Base-by-base conservation (phyloP, 2,113 vertebrate genomes). In the Rhizomys pruinosus region DNA sequence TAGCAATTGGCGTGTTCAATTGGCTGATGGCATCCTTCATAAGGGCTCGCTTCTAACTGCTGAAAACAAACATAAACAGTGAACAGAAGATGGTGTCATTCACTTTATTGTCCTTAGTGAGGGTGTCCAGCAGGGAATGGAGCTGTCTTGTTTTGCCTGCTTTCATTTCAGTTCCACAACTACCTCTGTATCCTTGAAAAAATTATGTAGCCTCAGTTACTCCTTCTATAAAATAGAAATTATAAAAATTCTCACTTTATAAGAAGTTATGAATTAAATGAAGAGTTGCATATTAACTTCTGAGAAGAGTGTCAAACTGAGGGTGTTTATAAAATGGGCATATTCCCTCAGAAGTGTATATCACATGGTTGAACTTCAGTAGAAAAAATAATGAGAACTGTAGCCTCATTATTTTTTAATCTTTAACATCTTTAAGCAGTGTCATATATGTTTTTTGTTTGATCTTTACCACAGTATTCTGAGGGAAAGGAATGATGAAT, bases 381-480 rank as follows among this genome's bases (percentile, higher is more conserved):
- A 52, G 37, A 74, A 69, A 89, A 69, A 82, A 5, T 2, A 2
- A 47, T 79, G 34, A 87, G 37, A 71, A 55, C 0, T 17, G 11
- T 29, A 72, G 59, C 10, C 25, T 61, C 7, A 10, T 34, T 85
- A 76, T 66, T 94, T 84, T 61, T 47, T 68, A 44, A 4, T 20
- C 90, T 96, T 87, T 37, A 66, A 64, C 27, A 22, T 76, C 87
- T 61, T 61, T 61, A 85, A 81, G 23, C 34, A 34, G 16, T 68
- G 25, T 34, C 34, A 13, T 71, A 10, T 59, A 32, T 52, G 47
- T 52, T 87, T 74, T 47, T 87, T 63, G 17, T 73, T 68, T 85
- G 47, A 74, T 79, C 68, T 79, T 90, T 80, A 34, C 25, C 32
- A 47, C 32, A 77, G 23, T 61, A 73, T 19, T 89, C 27, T 3